Conservation (phyloP, 2,113 vertebrate species). For the Okapia johnstoni region DNA sequence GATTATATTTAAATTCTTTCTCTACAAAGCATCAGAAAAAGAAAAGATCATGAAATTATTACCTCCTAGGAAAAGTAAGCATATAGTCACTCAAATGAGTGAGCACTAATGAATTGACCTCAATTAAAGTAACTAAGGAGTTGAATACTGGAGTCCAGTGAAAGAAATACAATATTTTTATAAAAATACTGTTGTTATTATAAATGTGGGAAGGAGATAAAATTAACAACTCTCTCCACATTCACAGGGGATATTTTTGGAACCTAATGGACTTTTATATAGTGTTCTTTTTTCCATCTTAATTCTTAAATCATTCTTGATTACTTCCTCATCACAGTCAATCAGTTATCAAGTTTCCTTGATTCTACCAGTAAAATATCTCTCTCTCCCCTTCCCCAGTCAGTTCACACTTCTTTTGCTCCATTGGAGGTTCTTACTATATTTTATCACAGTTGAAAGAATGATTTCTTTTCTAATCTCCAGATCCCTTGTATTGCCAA, state of each 20-base stretch:
- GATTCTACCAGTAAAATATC: neutral
- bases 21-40: conserved; percentile 50
- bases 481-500: neutral
- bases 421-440: neutral
- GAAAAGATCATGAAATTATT: neutral
- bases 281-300: conserved; percentile 14
- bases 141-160: neutral
- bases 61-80: neutral
- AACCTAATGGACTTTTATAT: neutral
- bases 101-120: neutral
- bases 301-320: neutral
- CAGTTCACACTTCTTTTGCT: neutral
- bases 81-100: conserved; percentile 7
- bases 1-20: neutral
- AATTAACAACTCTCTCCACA: neutral
- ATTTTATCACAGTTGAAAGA: neutral
- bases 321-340: neutral
- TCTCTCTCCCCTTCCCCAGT: neutral
- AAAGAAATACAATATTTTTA: neutral
- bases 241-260: neutral
- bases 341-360: neutral
- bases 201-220: neutral
- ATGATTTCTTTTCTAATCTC: neutral
- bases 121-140: neutral
- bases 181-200: neutral